These are phyloP conservation scores for Leptarthrus brevirostris DNA, from an alignment of 2,888 invertebrate species.

Conservation along the genomic window DNA sequence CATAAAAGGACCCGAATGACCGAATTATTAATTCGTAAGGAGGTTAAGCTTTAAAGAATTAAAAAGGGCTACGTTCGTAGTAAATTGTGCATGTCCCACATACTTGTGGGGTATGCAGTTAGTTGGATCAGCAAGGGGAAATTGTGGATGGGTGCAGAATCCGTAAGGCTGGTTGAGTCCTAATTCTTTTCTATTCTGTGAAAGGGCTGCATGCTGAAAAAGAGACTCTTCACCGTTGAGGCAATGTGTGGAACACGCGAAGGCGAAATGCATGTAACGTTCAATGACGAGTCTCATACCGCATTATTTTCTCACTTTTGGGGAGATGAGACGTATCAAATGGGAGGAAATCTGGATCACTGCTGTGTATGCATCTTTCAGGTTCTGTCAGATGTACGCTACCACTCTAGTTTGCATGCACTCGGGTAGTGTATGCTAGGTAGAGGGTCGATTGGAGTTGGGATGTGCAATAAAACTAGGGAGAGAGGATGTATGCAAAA, in stretches of 20 bases:
- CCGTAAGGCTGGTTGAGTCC: not conserved
- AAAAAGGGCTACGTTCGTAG: not conserved
- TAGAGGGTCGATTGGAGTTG: not conserved
- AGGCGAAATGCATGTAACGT: not conserved
- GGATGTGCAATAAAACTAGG: not conserved
- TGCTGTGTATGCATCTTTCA: slow-evolving; percentile 2
- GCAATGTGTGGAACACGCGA: not conserved
- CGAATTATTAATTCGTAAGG: slow-evolving; percentile 1
- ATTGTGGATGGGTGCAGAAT: not conserved
- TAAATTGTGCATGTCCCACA: not conserved
- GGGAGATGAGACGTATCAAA: not conserved
- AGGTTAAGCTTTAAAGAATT: not conserved
- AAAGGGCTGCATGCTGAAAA: not conserved
- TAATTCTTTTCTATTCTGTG: not conserved
- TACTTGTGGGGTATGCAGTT: not conserved
- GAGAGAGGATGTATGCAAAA: not conserved
- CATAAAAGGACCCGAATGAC: not conserved
- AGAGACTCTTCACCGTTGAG: not conserved
- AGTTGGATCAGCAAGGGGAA: too few relatives aligned
- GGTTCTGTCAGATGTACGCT: too few relatives aligned
- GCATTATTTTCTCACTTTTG: not conserved
- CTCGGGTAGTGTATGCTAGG: too few relatives aligned
- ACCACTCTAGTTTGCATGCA: too few relatives aligned
- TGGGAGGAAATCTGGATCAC: not conserved
- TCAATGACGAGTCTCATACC: not conserved